These are phyloP conservation scores for Seira sanloemensis DNA, from an alignment of 2,888 invertebrate species.

Conservation along the genomic window DNA sequence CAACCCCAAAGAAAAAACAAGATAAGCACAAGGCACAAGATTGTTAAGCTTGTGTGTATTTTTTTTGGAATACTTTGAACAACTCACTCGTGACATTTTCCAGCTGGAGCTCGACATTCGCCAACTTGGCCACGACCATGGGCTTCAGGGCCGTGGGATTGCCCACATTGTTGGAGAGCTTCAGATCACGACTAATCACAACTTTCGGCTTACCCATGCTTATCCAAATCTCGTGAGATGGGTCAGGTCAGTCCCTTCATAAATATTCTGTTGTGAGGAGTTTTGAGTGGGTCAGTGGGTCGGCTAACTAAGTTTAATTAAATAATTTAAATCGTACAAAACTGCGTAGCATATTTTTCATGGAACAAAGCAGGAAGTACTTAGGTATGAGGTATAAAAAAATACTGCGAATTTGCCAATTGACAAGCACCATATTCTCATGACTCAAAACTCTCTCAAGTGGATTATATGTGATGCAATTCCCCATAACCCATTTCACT, in stretches of 20 bases:
- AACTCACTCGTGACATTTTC: slow-evolving; percentile 81
- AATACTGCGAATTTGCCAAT: neutral
- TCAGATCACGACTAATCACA: slow-evolving; percentile 40
- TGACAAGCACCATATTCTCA: neutral
- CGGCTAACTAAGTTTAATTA: neutral
- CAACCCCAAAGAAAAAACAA: no score
- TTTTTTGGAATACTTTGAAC: no score
- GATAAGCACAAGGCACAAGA: no score
- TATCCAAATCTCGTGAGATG: neutral
- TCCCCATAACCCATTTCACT: neutral
- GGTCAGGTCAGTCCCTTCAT: neutral
- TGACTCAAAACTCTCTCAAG: no score
- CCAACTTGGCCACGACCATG: slow-evolving; percentile 82
- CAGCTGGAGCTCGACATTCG: slow-evolving; percentile 79
- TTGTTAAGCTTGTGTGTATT: no score
- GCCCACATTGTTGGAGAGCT: slow-evolving; percentile 81
- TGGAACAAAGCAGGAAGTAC: neutral
- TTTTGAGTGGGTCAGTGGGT: neutral
- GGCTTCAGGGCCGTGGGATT: slow-evolving; percentile 87
- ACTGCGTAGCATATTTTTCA: neutral
- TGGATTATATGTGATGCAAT: neutral
- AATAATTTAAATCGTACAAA: no score
- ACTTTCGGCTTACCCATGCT: slow-evolving; percentile 45
- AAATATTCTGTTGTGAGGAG: neutral
- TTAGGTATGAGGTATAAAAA: neutral